A percentile compares a stretch with the other conserved stretches of the same genome.
Conservation (phyloP, 2,888 invertebrate species). For the Eupithecia pulchellata region DNA sequence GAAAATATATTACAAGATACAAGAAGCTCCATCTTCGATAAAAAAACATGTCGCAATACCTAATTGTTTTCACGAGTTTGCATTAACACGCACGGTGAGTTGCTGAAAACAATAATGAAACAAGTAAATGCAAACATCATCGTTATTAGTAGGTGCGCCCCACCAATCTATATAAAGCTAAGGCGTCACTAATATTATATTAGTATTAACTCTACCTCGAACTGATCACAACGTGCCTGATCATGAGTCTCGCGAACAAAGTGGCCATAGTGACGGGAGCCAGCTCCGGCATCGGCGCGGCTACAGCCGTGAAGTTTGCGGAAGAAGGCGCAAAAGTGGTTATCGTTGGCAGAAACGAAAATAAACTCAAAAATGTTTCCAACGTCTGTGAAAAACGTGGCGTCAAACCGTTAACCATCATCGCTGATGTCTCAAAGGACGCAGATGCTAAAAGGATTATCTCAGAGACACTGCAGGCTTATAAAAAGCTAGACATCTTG, state of each 20-base stretch:
- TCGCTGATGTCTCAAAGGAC: constrained; percentile 52
- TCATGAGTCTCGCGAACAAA: constrained; percentile 58
- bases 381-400: constrained; percentile 36
- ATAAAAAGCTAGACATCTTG: constrained; percentile 50
- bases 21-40: no score
- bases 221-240: background rate
- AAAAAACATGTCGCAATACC: no score
- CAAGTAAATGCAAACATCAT: no score
- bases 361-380: constrained; percentile 44
- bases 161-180: background rate
- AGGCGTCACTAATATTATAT: background rate
- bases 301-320: constrained; percentile 51
- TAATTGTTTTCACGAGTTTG: no score
- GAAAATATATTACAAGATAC: no score
- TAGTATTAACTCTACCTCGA: background rate
- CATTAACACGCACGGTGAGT: no score
- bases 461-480: constrained; percentile 43
- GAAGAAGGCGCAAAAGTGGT: constrained; percentile 44
- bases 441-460: constrained; percentile 49
- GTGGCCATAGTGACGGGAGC: constrained; percentile 61
- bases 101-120: no score
- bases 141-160: background rate
- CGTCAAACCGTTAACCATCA: constrained; percentile 40
- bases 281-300: constrained; percentile 62
- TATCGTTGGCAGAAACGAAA: constrained; percentile 47